A percentile compares a stretch with the other conserved stretches of the same genome.
phyloP scores from a whole-genome alignment of 1,140 invertebrate genomes.

The Orussus abietinus region DNA sequence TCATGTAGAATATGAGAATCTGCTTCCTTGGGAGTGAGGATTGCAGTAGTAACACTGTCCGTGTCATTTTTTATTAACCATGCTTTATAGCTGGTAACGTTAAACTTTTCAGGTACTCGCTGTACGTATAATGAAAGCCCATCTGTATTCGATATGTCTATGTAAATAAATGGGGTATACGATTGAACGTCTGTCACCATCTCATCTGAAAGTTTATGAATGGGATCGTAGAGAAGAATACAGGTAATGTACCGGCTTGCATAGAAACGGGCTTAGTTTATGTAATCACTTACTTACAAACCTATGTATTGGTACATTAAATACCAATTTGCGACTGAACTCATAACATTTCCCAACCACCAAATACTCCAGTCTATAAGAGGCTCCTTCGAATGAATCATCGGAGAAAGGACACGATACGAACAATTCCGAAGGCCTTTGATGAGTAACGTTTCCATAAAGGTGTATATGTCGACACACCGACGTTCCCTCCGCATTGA shows the following conservation, averaged over 20 bases:
- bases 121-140: conserved; percentile 36
- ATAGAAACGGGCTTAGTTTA: conserved; percentile 1
- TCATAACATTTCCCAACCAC: conserved; percentile 25
- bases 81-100: conserved; percentile 36
- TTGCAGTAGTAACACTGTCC: conserved; percentile 17
- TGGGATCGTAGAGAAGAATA: conserved; percentile 4
- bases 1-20: conserved; percentile 23
- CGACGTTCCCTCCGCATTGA: conserved; percentile 22
- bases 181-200: conserved; percentile 18
- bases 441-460: conserved; percentile 17
- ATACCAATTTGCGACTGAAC: conserved; percentile 42
- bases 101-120: conserved; percentile 34
- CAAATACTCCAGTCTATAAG: conserved; percentile 38
- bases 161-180: conserved; percentile 41
- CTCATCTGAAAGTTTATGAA: conserved; percentile 18
- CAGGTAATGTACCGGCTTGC: no score
- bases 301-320: conserved; percentile 37
- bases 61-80: conserved; percentile 42
- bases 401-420: conserved; percentile 40
- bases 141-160: conserved; percentile 35
- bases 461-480: conserved; percentile 32
- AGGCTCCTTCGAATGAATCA: conserved; percentile 28
- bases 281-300: conserved; percentile 31
- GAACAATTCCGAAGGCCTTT: conserved; percentile 22
- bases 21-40: conserved; percentile 13